Evolutionary conservation across 1,140 invertebrate species (phyloP).

Genomic region (Lasioglossum albipes): DNA sequence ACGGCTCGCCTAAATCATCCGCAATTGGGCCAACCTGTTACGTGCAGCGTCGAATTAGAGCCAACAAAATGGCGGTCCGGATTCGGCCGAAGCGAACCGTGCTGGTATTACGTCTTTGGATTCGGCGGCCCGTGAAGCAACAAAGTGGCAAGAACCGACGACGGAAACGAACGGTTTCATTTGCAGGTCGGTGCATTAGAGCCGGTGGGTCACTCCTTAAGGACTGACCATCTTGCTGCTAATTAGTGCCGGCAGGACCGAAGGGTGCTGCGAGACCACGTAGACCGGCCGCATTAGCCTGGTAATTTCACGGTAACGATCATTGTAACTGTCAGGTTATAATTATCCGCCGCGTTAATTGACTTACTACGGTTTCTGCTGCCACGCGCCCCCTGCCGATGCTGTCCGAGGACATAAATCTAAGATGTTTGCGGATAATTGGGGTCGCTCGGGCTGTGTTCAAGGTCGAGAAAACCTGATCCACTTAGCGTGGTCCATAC

Average conservation of each 20-base stretch:
- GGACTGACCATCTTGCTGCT: slow-evolving; percentile 51
- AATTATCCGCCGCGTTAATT: slow-evolving; percentile 48
- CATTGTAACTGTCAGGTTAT: slow-evolving; percentile 57
- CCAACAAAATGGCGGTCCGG: neutral
- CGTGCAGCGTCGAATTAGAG: neutral
- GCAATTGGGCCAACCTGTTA: neutral
- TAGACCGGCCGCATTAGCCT: slow-evolving; percentile 55
- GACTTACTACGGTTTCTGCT: slow-evolving; percentile 28
- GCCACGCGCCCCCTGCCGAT: slow-evolving; percentile 9
- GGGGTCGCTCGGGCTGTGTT: no score
- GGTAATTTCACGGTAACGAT: slow-evolving; percentile 63
- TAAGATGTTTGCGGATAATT: no score
- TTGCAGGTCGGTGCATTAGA: slow-evolving; percentile 53
- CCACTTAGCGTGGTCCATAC: no score
- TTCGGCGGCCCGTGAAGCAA: neutral
- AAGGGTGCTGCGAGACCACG: slow-evolving; percentile 34
- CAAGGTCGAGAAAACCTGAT: no score
- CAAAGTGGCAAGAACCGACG: slow-evolving; percentile 16
- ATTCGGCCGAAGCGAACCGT: neutral
- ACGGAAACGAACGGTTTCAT: slow-evolving; percentile 60
- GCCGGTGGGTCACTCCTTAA: slow-evolving; percentile 54
- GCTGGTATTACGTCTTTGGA: slow-evolving; percentile 5
- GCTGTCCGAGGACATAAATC: neutral
- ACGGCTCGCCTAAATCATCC: neutral
- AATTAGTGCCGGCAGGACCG: slow-evolving; percentile 56